A percentile compares a stretch with the other conserved stretches of the same genome.
These are phyloP conservation scores for Aphelenchoides besseyi DNA, from an alignment of 1,140 invertebrate species.

Conservation along the genomic window DNA sequence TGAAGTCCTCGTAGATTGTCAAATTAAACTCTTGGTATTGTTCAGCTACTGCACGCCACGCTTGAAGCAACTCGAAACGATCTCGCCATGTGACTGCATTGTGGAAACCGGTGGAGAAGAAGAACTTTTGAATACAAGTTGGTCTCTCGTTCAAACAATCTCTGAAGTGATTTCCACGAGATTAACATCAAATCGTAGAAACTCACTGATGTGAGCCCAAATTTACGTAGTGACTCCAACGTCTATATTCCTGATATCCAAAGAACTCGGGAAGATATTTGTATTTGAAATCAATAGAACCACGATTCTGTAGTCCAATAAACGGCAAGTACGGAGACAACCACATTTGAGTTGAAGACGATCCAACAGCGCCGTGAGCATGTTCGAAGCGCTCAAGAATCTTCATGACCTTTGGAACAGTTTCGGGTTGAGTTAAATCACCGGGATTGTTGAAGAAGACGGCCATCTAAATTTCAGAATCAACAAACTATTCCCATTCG, in stretches of 20 bases:
- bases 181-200: slow-evolving; percentile 1
- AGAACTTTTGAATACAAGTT: slow-evolving; percentile 59
- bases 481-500: not conserved
- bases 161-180: slow-evolving; percentile 42
- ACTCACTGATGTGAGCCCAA: slow-evolving; percentile 51
- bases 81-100: slow-evolving; percentile 60
- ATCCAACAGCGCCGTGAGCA: slow-evolving; percentile 52
- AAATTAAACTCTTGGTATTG: slow-evolving; percentile 59
- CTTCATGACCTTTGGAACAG: slow-evolving; percentile 55
- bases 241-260: slow-evolving; percentile 50
- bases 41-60: slow-evolving; percentile 52
- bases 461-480: slow-evolving; percentile 41
- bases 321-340: slow-evolving; percentile 57
- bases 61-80: slow-evolving; percentile 54
- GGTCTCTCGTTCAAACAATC: slow-evolving; percentile 56
- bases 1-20: slow-evolving; percentile 61
- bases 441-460: slow-evolving; percentile 61
- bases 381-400: slow-evolving; percentile 56
- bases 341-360: slow-evolving; percentile 61
- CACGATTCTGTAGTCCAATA: slow-evolving; percentile 56
- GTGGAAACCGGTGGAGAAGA: slow-evolving; percentile 61
- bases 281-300: slow-evolving; percentile 60
- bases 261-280: slow-evolving; percentile 61
- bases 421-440: slow-evolving; percentile 50
- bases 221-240: slow-evolving; percentile 62